These are phyloP conservation scores for Lacanobia oleracea DNA, from an alignment of 2,888 invertebrate species.

Conservation along the genomic window DNA sequence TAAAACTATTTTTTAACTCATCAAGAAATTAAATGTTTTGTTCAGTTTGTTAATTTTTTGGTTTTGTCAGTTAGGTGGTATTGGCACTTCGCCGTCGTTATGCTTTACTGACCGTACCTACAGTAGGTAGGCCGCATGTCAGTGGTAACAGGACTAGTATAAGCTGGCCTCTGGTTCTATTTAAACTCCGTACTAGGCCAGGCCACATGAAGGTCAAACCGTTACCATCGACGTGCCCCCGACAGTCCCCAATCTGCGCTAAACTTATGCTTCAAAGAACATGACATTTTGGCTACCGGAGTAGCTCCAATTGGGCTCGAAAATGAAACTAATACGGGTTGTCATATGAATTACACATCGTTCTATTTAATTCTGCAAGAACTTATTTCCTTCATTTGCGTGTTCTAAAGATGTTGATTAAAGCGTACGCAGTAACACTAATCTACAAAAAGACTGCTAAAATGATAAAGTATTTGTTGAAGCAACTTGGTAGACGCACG, in stretches of 20 bases:
- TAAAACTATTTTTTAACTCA: too few species aligned
- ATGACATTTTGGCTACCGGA: background rate
- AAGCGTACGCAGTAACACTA: conserved; percentile 5
- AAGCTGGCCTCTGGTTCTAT: background rate
- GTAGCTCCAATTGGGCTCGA: background rate
- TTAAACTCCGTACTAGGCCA: background rate
- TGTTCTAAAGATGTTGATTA: conserved; percentile 13
- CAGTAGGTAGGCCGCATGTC: too few species aligned
- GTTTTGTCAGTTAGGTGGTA: too few species aligned
- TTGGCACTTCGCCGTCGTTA: too few species aligned
- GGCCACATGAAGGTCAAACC: background rate
- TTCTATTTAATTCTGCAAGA: background rate
- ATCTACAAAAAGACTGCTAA: conserved; percentile 17
- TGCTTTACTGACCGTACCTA: background rate
- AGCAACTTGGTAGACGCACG: conserved; percentile 34
- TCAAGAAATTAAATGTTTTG: too few species aligned
- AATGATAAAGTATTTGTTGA: conserved; percentile 6
- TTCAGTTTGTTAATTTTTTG: too few species aligned
- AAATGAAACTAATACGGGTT: conserved; percentile 2
- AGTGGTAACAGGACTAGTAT: background rate
- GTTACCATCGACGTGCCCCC: background rate
- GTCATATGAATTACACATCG: background rate
- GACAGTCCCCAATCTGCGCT: background rate
- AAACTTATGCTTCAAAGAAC: background rate
- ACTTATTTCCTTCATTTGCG: background rate